phyloP scores from a whole-genome alignment of 2,797 vertebrate genomes.

The Diplodus sargus region DNA sequence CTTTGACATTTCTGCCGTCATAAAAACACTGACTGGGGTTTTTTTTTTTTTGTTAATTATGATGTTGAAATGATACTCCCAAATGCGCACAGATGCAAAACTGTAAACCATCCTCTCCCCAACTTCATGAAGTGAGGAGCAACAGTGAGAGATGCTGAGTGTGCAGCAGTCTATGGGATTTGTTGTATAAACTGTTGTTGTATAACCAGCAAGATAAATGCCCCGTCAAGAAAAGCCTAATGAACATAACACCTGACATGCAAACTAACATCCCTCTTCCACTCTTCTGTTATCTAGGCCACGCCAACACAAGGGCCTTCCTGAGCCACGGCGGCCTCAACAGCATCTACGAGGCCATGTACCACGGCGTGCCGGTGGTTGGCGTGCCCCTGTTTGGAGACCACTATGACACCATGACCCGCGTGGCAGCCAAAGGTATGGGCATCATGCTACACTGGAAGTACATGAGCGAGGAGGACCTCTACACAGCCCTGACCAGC shows the following conservation, averaged over 20 bases:
- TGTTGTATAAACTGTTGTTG: slow-evolving; percentile 1
- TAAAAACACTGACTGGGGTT: not conserved
- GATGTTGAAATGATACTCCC: not conserved
- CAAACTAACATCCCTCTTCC: slow-evolving; percentile 12
- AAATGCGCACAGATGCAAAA: not conserved
- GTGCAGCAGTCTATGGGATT: not conserved
- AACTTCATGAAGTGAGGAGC: not conserved
- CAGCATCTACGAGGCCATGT: slow-evolving; percentile 99
- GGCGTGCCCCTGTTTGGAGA: slow-evolving; percentile 98
- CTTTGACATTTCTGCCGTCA: not conserved
- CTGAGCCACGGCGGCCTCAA: slow-evolving; percentile 97
- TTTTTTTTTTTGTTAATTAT: not conserved
- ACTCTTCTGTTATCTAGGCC: slow-evolving; percentile 82
- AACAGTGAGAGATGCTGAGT: slow-evolving; percentile 15
- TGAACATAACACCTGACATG: not conserved
- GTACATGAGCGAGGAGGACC: slow-evolving; percentile 89
- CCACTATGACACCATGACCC: slow-evolving; percentile 98
- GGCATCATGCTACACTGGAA: slow-evolving; percentile 97
- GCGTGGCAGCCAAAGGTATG: slow-evolving; percentile 98
- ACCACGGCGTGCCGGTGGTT: slow-evolving; percentile 97
- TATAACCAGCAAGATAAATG: slow-evolving; percentile 7
- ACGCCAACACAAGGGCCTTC: slow-evolving; percentile 93
- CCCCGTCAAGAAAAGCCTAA: slow-evolving; percentile 13
- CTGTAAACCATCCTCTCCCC: not conserved
- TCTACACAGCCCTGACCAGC: slow-evolving; percentile 89